Base-by-base conservation (phyloP, 2,888 invertebrate species). In the Macrosoma leucophasiata region DNA sequence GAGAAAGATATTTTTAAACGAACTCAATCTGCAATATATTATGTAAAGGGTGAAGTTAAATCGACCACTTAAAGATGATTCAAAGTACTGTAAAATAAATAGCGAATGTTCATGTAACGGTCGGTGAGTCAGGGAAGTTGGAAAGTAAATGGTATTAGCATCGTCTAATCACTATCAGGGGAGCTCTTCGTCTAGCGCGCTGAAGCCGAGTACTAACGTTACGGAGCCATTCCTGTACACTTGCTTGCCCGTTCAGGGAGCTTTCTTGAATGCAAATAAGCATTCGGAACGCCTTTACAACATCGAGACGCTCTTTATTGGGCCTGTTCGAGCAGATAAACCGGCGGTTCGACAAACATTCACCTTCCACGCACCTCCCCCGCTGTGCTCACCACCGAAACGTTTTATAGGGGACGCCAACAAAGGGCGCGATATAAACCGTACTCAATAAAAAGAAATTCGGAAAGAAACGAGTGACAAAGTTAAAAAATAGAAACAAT, bases 81-180 rank as follows among this genome's bases (percentile, higher is more conserved):
- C 62, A 68, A 75, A 74, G 65, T 66, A 62, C 67, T 65, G 55
- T 63, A 58, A 71, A 74, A 75, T 75, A 75, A 78, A 78, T 73
- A 73, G 68, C 60, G 50, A 60, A 70, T 62, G 67, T 71, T 75
- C 71, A 55, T 57, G 70, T 74, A 73, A 75, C 77, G 77, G 74
- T 68, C 66, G 72, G 73, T 68, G 71, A 76, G 71, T 68, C 72
- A 72, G 71, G 69, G 65, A 81, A 77, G 77, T 77, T 73, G 64
- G 72, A 77, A 79, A 78, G 78, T 81, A 79, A 81, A 81, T 75
- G 81, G 74, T 79, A 84, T 82, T 81, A 81, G 77, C 77, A 76
- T 73, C 71, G 76, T 72, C 72, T 82, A 82, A 84, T 84, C 78
- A 78, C 82, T 73, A 67, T 64, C 82, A 62, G 57, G 82, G 82